phyloP scores from a whole-genome alignment of 2,888 invertebrate genomes.

The Lepidochitona cinerea region DNA sequence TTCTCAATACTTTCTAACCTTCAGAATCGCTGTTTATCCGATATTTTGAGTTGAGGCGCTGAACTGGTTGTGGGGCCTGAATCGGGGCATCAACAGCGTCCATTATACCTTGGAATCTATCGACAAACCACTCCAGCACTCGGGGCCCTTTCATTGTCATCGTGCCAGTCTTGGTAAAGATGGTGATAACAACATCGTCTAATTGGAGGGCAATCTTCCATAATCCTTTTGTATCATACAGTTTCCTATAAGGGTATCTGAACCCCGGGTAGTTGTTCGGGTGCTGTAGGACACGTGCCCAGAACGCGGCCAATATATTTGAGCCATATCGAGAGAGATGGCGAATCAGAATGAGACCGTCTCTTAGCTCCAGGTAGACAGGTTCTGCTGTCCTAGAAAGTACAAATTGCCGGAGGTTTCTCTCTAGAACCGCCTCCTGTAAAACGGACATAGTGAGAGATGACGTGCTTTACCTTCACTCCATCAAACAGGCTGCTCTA shows the following conservation, averaged over 20 bases:
- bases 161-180: slow-evolving; percentile 53
- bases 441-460: slow-evolving; percentile 29
- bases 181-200: slow-evolving; percentile 51
- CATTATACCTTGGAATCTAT: slow-evolving; percentile 46
- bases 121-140: slow-evolving; percentile 60
- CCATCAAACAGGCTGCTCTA: too few species aligned
- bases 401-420: slow-evolving; percentile 53
- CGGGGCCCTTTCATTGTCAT: slow-evolving; percentile 50
- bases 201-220: slow-evolving; percentile 52
- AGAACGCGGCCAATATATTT: slow-evolving; percentile 55
- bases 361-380: slow-evolving; percentile 51
- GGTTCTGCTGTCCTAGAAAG: slow-evolving; percentile 50
- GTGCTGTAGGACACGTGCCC: slow-evolving; percentile 62
- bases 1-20: too few species aligned
- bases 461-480: not conserved
- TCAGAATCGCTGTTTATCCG: too few species aligned
- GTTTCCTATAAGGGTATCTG: slow-evolving; percentile 49
- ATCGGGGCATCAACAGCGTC: slow-evolving; percentile 42
- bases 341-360: slow-evolving; percentile 41
- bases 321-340: slow-evolving; percentile 52
- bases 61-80: slow-evolving; percentile 21
- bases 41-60: too few species aligned
- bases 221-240: slow-evolving; percentile 44
- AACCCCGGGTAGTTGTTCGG: slow-evolving; percentile 59
- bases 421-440: slow-evolving; percentile 47